These are phyloP conservation scores for Autographa gamma DNA, from an alignment of 2,888 invertebrate genomes.

Conservation along the genomic window DNA sequence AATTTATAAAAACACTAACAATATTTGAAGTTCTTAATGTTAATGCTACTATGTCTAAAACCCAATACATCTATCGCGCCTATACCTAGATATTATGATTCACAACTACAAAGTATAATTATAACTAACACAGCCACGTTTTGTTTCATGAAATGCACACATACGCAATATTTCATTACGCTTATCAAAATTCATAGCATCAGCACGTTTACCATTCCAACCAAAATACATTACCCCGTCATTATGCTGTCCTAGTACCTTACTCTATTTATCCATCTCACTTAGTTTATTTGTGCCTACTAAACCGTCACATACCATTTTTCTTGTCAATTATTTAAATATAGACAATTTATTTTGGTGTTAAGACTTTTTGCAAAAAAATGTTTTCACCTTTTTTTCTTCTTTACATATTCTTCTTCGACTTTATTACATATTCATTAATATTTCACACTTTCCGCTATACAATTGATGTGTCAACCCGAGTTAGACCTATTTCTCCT, in stretches of 20 bases:
- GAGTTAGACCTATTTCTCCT: no score
- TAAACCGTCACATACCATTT: not conserved
- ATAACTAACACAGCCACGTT: conserved; percentile 78
- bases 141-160: conserved; percentile 50
- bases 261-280: not conserved
- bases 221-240: not conserved
- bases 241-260: not conserved
- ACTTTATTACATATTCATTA: no score
- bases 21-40: not conserved
- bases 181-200: conserved; percentile 17
- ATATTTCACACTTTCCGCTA: no score
- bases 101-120: conserved; percentile 52
- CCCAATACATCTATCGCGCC: conserved; percentile 17
- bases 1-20: not conserved
- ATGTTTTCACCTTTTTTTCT: no score
- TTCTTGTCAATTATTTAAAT: no score
- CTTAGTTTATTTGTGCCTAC: not conserved
- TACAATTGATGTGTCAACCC: no score
- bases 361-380: no score
- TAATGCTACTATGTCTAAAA: conserved; percentile 3
- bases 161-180: conserved; percentile 49
- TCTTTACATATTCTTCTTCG: no score
- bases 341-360: no score
- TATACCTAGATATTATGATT: conserved; percentile 24
- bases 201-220: conserved; percentile 17